phyloP scores from a whole-genome alignment of 2,797 vertebrate genomes.

The Naso thynnoides region DNA sequence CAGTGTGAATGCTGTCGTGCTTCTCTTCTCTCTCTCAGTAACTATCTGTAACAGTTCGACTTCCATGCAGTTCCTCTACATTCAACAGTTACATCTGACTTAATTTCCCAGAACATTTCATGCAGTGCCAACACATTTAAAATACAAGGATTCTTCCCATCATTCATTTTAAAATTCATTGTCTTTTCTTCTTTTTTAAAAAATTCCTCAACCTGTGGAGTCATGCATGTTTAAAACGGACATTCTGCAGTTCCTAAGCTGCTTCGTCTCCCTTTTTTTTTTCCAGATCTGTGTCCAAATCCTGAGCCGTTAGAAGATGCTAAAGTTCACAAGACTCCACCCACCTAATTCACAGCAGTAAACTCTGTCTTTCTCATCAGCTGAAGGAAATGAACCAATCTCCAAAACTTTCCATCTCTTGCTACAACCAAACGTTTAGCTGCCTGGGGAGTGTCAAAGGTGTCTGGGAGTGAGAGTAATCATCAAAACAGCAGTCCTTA shows the following conservation, averaged over 20 bases:
- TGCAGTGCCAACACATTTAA: background rate
- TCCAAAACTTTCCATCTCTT: conserved; percentile 23
- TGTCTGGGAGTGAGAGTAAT: background rate
- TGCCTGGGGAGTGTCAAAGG: conserved; percentile 57
- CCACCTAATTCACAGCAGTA: background rate
- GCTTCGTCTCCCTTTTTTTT: background rate
- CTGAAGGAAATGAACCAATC: background rate
- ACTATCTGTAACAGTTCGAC: conserved; percentile 29
- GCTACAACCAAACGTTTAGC: conserved; percentile 56
- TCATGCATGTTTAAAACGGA: background rate
- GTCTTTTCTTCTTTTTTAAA: background rate
- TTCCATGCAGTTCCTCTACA: conserved; percentile 2
- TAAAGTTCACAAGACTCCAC: background rate
- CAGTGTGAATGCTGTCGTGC: background rate
- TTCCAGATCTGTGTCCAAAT: background rate
- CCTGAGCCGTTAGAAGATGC: conserved; percentile 4
- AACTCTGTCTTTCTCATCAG: conserved; percentile 10
- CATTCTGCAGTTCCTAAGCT: background rate
- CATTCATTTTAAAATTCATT: background rate
- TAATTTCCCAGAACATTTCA: background rate
- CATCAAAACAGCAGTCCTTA: conserved; percentile 24
- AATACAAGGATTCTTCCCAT: background rate
- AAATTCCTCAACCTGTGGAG: background rate
- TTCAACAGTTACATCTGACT: background rate
- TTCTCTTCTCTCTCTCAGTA: background rate